These are phyloP conservation scores for Cervus canadensis DNA, from an alignment of 2,113 vertebrate species.

Conservation along the genomic window DNA sequence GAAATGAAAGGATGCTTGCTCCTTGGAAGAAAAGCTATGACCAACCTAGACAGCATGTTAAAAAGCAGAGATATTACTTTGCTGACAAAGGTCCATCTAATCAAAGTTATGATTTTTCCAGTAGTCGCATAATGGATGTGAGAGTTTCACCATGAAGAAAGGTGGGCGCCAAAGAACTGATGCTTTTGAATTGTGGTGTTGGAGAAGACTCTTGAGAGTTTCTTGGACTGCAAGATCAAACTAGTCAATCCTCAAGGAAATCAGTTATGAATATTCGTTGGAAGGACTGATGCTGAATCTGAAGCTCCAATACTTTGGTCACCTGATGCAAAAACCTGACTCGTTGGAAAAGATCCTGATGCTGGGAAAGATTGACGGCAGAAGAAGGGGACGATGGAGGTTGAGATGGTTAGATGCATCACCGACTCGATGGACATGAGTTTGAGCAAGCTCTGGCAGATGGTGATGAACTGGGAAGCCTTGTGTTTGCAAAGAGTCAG, in stretches of 20 bases:
- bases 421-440: fast-evolving
- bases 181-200: background rate
- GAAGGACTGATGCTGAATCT: background rate
- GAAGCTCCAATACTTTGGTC: background rate
- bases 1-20: background rate
- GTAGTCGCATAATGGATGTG: background rate
- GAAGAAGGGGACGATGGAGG: background rate
- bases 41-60: fast-evolving
- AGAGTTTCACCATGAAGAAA: background rate
- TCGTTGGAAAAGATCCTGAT: background rate
- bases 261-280: background rate
- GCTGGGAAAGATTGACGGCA: background rate
- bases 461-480: background rate
- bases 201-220: background rate
- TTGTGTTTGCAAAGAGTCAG: background rate
- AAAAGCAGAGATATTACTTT: background rate
- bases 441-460: background rate
- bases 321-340: background rate
- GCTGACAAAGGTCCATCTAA: background rate
- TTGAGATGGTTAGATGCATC: background rate
- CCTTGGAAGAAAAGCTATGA: background rate
- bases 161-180: background rate
- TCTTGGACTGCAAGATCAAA: background rate
- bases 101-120: background rate
- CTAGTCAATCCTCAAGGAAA: background rate